Conservation (phyloP, 2,797 vertebrate genomes). For the Dipus sagitta region DNA sequence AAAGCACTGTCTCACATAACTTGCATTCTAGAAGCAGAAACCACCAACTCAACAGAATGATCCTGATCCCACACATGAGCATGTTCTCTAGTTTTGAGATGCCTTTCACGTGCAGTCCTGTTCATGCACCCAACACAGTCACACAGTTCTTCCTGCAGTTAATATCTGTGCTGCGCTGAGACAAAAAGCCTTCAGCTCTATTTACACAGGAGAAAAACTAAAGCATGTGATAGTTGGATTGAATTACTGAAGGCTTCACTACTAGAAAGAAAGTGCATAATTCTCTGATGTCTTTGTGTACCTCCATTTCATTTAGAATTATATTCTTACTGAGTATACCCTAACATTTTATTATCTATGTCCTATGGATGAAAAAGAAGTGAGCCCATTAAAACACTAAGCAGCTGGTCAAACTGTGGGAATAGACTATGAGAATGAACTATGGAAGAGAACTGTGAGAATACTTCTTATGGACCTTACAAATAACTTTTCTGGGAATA, state of each 20-base stretch:
- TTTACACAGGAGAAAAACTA: background rate
- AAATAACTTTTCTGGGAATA: too few species aligned
- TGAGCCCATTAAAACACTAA: background rate
- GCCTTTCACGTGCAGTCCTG: background rate
- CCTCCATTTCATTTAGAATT: background rate
- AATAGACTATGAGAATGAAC: too few species aligned
- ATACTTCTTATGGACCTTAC: too few species aligned
- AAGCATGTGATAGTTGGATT: background rate
- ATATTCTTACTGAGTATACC: background rate
- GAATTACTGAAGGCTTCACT: background rate
- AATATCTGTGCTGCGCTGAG: background rate
- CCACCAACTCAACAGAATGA: background rate
- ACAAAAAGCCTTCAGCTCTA: background rate
- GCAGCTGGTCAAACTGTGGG: background rate
- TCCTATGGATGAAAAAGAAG: background rate
- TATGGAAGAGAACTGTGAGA: too few species aligned
- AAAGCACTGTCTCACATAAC: background rate
- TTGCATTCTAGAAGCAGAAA: background rate
- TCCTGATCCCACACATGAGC: background rate
- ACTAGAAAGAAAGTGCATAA: slow-evolving; percentile 6
- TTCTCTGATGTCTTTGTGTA: background rate
- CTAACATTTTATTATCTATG: slow-evolving; percentile 4
- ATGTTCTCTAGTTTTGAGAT: background rate
- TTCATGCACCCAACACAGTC: background rate
- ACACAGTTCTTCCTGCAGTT: background rate